Evolutionary conservation across 2,888 invertebrate genomes (phyloP), one percentile per base, ranked within the genome.

Genomic region (Anticlea derivata): DNA sequence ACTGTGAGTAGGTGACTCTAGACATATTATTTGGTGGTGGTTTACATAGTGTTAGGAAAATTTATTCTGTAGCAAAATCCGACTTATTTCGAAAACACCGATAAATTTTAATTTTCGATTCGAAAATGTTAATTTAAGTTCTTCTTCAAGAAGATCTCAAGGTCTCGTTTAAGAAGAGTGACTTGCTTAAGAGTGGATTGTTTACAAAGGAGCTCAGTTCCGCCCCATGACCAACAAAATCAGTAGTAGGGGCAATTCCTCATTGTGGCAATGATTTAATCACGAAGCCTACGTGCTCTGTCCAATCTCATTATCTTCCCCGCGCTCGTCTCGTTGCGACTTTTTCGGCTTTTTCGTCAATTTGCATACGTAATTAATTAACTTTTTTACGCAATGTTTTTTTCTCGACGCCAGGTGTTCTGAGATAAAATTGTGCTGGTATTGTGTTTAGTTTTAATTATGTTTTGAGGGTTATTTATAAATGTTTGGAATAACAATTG

Each of bases 351-450:
- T 86, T 81, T 71, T 81, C 80, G 80, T 76, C 81, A 86, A 86
- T 88, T 86, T 87, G 82, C 87, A 86, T 86, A 86, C 83, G 81
- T 86, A 87, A 87, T 87, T 86, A 87, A 87, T 87, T 86, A 86
- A 85, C 78, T 82, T 83, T 71, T 81, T 71, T 67, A 50, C 63
- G 58, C 65, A 71, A 74, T 70, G 68, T 77, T 76, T 76, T 75
- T 71, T 65, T n/a, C 73, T 70, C 65, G 26, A 43, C 66, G 66
- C 65, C 77, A 80, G 76, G 77, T 78, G 72, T 68, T 73, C 62
- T 45, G 55, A 68, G 73, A 72, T 71, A 75, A 73, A 72, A 63
- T 58, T 66, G 57, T 61, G 58, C 65, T 50, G 41, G 52, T 48
- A 63, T 65, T 63, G 58, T 65, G 61, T 66, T 66, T 63, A 55